Evolutionary conservation across 1,140 invertebrate species (phyloP).

Genomic region (Acromyrmex charruanus): DNA sequence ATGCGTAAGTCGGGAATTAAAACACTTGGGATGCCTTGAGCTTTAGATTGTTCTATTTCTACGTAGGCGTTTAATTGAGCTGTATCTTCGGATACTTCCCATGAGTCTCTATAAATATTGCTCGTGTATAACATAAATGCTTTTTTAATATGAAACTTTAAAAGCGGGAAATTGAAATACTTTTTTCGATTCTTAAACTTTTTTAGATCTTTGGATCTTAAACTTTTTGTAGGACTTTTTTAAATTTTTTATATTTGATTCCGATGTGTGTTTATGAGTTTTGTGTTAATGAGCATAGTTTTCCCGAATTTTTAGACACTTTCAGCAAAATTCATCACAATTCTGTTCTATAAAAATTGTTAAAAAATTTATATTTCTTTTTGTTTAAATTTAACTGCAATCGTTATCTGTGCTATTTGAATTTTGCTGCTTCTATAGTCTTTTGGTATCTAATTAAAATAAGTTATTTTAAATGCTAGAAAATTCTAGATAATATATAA

Average conservation of each 20-base stretch:
- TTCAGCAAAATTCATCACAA: not conserved
- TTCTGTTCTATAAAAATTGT: not conserved
- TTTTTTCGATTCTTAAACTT: not conserved
- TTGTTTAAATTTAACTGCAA: not conserved
- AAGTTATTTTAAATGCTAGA: not conserved
- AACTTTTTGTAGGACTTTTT: not conserved
- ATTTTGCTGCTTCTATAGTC: not conserved
- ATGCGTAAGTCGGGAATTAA: not conserved
- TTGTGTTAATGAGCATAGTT: not conserved
- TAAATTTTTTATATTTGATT: not conserved
- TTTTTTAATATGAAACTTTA: not conserved
- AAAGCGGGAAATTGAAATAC: not conserved
- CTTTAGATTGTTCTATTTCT: conserved; percentile 1
- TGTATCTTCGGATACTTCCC: not conserved
- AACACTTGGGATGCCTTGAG: not conserved
- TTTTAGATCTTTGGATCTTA: not conserved
- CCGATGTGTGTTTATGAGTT: not conserved
- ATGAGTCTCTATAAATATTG: not conserved
- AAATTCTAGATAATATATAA: conserved; percentile 2
- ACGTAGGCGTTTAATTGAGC: conserved; percentile 16
- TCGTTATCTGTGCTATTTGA: not conserved
- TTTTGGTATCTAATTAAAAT: not conserved
- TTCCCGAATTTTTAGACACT: not conserved
- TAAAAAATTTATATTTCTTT: not conserved
- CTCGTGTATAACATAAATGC: not conserved